Percentiles rank a stretch among this genome's conserved stretches.
phyloP scores from a whole-genome alignment of 2,888 invertebrate species.

The Nematopogon swammerdamellus region DNA sequence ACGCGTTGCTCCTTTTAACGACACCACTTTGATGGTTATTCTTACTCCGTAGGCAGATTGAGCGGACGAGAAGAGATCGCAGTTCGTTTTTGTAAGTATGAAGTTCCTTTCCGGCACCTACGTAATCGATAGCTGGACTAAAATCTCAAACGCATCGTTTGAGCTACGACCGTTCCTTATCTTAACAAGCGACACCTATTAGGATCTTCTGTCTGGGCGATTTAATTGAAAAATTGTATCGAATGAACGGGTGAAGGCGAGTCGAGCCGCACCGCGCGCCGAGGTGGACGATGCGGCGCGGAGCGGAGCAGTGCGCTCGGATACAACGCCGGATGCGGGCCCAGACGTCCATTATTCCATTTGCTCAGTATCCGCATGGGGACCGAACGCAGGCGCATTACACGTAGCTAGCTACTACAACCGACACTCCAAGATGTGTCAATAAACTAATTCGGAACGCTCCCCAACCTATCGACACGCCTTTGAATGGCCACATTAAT shows the following conservation, averaged over 20 bases:
- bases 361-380: constrained; percentile 50
- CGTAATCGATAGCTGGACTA: too few relatives aligned
- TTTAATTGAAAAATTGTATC: constrained; percentile 58
- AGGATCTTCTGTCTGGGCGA: constrained; percentile 53
- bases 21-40: background rate
- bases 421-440: background rate
- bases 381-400: constrained; percentile 23
- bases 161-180: too few relatives aligned
- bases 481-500: too few relatives aligned
- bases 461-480: too few relatives aligned
- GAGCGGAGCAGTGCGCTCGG: constrained; percentile 17
- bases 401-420: constrained; percentile 9
- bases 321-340: constrained; percentile 54
- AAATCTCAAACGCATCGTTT: too few relatives aligned
- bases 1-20: background rate
- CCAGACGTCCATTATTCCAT: constrained; percentile 56
- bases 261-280: too few relatives aligned
- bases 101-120: too few relatives aligned
- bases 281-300: too few relatives aligned
- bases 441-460: background rate
- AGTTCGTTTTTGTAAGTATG: too few relatives aligned
- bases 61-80: too few relatives aligned
- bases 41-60: too few relatives aligned
- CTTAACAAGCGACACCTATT: constrained; percentile 40
- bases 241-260: constrained; percentile 50